Evolutionary conservation across 2,888 invertebrate genomes (phyloP), one percentile per base, ranked within the genome.

Genomic region (Dicranocentrus wangi): DNA sequence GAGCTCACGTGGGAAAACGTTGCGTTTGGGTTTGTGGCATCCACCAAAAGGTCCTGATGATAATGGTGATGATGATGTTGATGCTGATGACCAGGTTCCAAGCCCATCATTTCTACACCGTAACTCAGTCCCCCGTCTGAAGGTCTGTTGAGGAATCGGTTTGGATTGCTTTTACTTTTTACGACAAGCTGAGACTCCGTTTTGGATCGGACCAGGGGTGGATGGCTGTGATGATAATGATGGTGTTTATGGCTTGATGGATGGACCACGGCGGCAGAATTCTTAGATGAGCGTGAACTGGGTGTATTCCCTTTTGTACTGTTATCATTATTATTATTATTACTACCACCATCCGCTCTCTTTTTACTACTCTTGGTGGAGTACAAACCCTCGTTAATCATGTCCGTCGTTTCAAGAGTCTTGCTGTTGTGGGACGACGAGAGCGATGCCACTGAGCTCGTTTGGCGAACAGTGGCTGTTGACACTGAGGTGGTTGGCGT

Each of bases 151-250:
- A 65, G 32, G 65, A 70, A 76, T 25, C 76, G 27, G 55, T 43
- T 72, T n/a, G 75, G 3, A 28, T 69, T 76, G 53, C 79, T 83
- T 42, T 85, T 85, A 47, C 75, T 82, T 75, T 84, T 85, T 27
- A 86, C 82, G 15, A 86, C 72, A 19, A 85, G 75, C 66, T 86
- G 85, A 42, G 85, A 85, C 66, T 86, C 86, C 19, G 86, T 86
- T 69, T 86, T 86, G 0, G 86, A 86, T 13, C 85, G 65, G 23
- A 82, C 76, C 25, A 85, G 72, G 3, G 81, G 77, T 28, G 83
- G 85, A 53, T 82, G 82, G 28, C 43, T 55, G 25, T 82, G 72
- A 21, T 75, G 81, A 25, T 73, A 51, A 65, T 69, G 42, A 53
- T 79, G 61, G 1, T 53, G 58, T 47, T 77, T 77, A n/a, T 47